Conservation (phyloP, 1,140 invertebrate genomes). For the Ladona fulva region DNA sequence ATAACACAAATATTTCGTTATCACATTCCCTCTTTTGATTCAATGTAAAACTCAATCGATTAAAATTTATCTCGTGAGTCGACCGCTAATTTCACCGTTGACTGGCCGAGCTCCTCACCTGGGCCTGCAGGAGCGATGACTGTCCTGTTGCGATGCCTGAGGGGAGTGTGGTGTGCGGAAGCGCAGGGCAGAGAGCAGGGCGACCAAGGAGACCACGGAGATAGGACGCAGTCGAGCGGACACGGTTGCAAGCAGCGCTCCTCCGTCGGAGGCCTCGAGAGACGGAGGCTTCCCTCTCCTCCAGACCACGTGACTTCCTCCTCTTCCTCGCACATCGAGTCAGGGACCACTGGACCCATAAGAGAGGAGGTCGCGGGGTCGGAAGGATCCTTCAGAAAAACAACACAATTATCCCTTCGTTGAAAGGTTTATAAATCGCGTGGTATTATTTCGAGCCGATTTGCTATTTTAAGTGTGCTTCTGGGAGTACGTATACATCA, state of each 20-base stretch:
- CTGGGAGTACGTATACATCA: too few species aligned
- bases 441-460: too few species aligned
- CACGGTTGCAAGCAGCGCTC: constrained; percentile 53
- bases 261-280: constrained; percentile 32
- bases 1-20: too few species aligned
- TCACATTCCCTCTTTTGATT: too few species aligned
- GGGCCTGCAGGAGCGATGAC: constrained; percentile 46
- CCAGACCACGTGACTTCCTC: constrained; percentile 42
- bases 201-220: constrained; percentile 52
- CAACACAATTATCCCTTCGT: neutral
- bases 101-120: constrained; percentile 30
- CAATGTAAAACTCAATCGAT: too few species aligned
- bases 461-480: too few species aligned
- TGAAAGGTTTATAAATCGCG: too few species aligned
- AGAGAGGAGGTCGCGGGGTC: neutral
- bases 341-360: constrained; percentile 29
- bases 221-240: constrained; percentile 55
- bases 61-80: neutral
- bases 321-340: constrained; percentile 41
- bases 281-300: constrained; percentile 18
- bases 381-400: neutral
- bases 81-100: neutral
- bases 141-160: constrained; percentile 41
- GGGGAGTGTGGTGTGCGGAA: constrained; percentile 36
- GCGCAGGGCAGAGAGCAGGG: constrained; percentile 48